These are phyloP conservation scores for Zapus hudsonius DNA, from an alignment of 2,113 vertebrate genomes.

Conservation along the genomic window DNA sequence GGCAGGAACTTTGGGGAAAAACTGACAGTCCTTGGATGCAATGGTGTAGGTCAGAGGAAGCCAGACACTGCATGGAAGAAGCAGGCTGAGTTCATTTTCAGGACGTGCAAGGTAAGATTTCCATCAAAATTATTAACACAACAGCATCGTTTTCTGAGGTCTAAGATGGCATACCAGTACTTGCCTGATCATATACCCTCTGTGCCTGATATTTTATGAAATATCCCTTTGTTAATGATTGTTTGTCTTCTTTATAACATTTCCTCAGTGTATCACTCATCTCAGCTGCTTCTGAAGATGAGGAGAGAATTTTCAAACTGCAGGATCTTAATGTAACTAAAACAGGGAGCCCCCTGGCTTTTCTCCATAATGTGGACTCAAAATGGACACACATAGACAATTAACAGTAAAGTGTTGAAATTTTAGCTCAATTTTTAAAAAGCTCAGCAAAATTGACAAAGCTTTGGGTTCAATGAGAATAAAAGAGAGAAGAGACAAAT, in stretches of 20 bases:
- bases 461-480: not conserved
- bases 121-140: not conserved
- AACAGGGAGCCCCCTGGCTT: too few relatives aligned
- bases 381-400: not conserved
- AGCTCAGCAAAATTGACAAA: not conserved
- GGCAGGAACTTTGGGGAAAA: not conserved
- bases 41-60: not conserved
- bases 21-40: not conserved
- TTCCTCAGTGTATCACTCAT: too few relatives aligned
- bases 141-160: not conserved
- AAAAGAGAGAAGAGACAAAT: not conserved
- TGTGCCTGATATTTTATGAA: too few relatives aligned
- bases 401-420: not conserved
- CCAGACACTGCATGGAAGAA: not conserved
- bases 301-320: too few relatives aligned
- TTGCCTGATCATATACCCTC: too few relatives aligned
- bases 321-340: too few relatives aligned
- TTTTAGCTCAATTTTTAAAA: not conserved
- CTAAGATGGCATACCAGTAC: too few relatives aligned
- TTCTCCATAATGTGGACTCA: not conserved
- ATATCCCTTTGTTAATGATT: too few relatives aligned
- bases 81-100: not conserved
- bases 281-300: too few relatives aligned
- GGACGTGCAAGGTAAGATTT: not conserved
- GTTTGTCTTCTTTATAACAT: too few relatives aligned